phyloP scores from a whole-genome alignment of 2,797 vertebrate genomes.

The Halcyon chelicuti region DNA sequence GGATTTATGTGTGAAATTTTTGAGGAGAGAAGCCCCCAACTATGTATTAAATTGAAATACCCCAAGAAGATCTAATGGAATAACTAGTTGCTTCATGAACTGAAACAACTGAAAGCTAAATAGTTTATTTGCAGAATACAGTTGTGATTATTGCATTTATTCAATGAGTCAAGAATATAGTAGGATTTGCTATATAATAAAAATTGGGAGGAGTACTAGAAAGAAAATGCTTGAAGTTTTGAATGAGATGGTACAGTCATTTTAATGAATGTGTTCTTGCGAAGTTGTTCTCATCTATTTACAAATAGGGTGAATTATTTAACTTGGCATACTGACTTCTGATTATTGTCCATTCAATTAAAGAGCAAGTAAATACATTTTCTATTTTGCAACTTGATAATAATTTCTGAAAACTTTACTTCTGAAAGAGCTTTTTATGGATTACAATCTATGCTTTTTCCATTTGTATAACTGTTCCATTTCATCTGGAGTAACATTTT shows the following conservation, averaged over 20 bases:
- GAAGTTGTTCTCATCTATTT: conserved; percentile 1
- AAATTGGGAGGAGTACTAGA: not conserved
- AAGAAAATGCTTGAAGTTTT: not conserved
- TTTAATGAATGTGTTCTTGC: not conserved
- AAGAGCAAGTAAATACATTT: not conserved
- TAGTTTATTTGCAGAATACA: not conserved
- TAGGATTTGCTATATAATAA: not conserved
- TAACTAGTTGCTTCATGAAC: not conserved
- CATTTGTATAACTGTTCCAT: not conserved
- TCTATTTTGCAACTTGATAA: not conserved
- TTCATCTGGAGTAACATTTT: not conserved
- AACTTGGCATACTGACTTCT: not conserved
- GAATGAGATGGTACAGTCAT: not conserved
- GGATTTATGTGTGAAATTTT: not conserved
- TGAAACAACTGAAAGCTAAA: not conserved
- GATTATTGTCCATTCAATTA: not conserved
- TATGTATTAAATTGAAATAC: not conserved
- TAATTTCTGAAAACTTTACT: not conserved
- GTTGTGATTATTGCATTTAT: not conserved
- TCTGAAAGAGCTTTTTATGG: not conserved
- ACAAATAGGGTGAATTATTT: not conserved
- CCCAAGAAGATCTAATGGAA: not conserved
- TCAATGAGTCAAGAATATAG: not conserved
- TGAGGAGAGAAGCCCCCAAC: not conserved
- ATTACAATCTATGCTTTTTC: not conserved